phyloP scores from a whole-genome alignment of 2,888 invertebrate genomes.

The Mayetiola destructor region DNA sequence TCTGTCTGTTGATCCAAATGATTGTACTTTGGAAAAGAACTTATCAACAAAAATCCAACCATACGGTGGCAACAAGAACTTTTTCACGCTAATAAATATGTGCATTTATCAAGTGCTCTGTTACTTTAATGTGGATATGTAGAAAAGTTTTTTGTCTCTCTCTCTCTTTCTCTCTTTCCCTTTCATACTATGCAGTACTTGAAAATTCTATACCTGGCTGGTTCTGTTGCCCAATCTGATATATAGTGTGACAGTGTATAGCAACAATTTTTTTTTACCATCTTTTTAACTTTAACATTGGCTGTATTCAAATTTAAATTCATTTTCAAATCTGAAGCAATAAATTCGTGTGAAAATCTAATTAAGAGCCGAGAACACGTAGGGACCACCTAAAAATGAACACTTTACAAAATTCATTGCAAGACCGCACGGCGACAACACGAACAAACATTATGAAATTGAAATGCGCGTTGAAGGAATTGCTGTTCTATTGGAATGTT shows the following conservation, averaged over 20 bases:
- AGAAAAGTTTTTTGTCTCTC: not conserved
- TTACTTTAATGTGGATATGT: conserved; percentile 4
- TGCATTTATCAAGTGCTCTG: conserved; percentile 5
- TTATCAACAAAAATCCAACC: no score
- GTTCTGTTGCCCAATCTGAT: no score
- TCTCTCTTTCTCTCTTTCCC: not conserved
- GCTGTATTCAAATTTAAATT: not conserved
- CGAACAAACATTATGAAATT: no score
- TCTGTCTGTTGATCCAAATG: no score
- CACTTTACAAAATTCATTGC: no score
- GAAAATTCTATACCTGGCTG: no score
- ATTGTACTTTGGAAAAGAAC: no score
- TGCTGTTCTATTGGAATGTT: no score
- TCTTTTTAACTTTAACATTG: not conserved
- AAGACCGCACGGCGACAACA: no score
- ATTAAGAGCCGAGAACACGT: no score
- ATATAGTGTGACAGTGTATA: not conserved
- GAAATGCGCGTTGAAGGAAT: no score
- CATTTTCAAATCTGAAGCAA: not conserved
- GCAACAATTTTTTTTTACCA: not conserved
- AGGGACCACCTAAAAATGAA: no score
- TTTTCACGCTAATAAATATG: not conserved
- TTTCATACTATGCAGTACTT: not conserved
- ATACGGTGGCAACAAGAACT: not conserved
- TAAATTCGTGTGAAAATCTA: conserved; percentile 1